A percentile compares a stretch with the other conserved stretches of the same genome.
Conservation (phyloP, 2,113 vertebrate species). For the Leptobrachium leishanense region DNA sequence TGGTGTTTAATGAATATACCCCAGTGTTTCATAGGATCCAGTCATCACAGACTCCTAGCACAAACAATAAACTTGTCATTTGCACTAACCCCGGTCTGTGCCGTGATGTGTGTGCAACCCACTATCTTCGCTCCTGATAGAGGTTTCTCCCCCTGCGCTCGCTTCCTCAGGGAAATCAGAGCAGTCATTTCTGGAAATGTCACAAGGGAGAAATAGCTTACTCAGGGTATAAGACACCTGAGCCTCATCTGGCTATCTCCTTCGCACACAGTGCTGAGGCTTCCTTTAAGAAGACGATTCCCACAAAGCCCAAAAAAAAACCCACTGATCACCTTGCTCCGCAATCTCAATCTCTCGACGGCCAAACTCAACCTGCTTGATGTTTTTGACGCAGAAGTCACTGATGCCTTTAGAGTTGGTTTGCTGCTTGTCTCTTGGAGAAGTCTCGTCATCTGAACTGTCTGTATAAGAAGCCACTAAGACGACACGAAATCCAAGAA, state of each 20-base stretch:
- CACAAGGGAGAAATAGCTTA: neutral
- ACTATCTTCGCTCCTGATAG: constrained; percentile 96
- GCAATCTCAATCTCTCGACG: constrained; percentile 94
- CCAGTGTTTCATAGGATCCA: neutral
- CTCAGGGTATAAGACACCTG: neutral
- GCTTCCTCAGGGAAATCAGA: constrained; percentile 94
- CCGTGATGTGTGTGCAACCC: constrained; percentile 97
- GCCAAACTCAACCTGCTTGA: constrained; percentile 93
- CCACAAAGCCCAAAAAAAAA: neutral
- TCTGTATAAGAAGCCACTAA: constrained; percentile 91
- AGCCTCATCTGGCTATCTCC: neutral
- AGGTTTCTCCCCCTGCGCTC: constrained; percentile 97
- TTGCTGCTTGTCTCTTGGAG: constrained; percentile 89
- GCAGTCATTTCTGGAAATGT: constrained; percentile 91
- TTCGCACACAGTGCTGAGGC: neutral
- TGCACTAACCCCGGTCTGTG: constrained; percentile 89
- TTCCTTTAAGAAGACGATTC: neutral
- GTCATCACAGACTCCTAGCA: neutral
- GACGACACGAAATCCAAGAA: neutral
- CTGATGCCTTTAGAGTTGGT: constrained; percentile 89
- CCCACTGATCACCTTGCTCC: constrained; percentile 77
- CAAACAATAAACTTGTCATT: neutral
- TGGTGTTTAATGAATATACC: neutral
- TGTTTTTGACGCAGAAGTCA: constrained; percentile 96
- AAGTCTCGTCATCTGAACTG: constrained; percentile 92